Conservation (phyloP, 1,140 invertebrate species). For the Procambarus clarkii region DNA sequence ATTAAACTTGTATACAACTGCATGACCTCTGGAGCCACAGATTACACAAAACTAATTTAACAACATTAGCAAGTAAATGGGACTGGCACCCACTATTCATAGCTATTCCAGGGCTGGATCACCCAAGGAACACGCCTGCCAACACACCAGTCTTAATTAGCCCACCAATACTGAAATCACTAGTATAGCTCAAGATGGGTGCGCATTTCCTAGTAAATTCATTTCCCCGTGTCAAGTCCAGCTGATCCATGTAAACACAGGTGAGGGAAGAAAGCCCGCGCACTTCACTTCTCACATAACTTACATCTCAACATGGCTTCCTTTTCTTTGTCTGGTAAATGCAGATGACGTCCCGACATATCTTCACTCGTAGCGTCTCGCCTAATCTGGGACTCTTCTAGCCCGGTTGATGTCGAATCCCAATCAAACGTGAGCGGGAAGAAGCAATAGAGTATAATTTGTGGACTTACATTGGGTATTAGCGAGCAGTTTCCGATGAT, state of each 20-base stretch:
- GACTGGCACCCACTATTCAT: too few relatives aligned
- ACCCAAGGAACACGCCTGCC: too few relatives aligned
- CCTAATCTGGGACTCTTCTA: background rate
- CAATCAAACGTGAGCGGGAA: conserved; percentile 73
- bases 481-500: conserved; percentile 74
- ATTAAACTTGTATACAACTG: too few relatives aligned
- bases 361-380: background rate
- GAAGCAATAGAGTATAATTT: conserved; percentile 81
- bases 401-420: conserved; percentile 23
- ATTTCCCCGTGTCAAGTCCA: background rate
- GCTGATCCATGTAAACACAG: background rate
- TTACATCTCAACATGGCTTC: conserved; percentile 74
- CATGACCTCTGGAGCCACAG: too few relatives aligned
- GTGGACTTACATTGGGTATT: conserved; percentile 88
- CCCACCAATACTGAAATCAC: too few relatives aligned
- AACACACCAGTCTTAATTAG: too few relatives aligned
- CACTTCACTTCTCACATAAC: conserved; percentile 18
- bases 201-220: too few relatives aligned
- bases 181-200: too few relatives aligned
- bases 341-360: background rate
- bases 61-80: too few relatives aligned
- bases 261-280: background rate
- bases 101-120: too few relatives aligned
- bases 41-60: too few relatives aligned
- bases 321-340: conserved; percentile 63